Evolutionary conservation across 2,888 invertebrate species (phyloP).

Genomic region (Cantharis rustica): DNA sequence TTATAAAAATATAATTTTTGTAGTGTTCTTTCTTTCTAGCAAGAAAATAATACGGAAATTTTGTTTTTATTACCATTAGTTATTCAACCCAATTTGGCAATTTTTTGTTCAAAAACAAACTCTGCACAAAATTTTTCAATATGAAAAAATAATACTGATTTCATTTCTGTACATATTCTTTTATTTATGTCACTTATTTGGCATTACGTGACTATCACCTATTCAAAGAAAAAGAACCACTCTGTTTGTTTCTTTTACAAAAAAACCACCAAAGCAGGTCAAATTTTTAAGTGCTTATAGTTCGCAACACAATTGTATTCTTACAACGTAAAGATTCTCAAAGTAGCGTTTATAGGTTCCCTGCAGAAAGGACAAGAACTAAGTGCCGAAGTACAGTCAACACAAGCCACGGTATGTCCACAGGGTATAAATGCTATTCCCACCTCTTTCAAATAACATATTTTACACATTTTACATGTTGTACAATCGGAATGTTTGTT

Average conservation of each 20-base stretch:
- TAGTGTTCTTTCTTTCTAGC: background rate
- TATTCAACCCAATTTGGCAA: background rate
- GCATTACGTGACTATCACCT: background rate
- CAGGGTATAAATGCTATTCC: slow-evolving; percentile 93
- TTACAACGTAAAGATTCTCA: slow-evolving; percentile 66
- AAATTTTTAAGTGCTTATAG: background rate
- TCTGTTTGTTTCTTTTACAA: background rate
- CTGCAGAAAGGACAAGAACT: slow-evolving; percentile 89
- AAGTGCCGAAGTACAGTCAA: slow-evolving; percentile 86
- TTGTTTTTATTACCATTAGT: too few relatives aligned
- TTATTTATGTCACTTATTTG: too few relatives aligned
- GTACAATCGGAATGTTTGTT: slow-evolving; percentile 9
- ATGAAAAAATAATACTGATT: background rate
- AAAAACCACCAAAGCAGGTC: background rate
- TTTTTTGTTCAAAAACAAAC: background rate
- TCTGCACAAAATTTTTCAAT: background rate
- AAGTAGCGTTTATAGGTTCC: slow-evolving; percentile 69
- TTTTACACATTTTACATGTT: slow-evolving; percentile 71
- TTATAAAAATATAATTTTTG: background rate
- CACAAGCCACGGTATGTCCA: slow-evolving; percentile 92
- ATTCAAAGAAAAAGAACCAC: background rate
- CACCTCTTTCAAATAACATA: slow-evolving; percentile 87
- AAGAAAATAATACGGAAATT: too few relatives aligned
- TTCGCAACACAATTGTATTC: background rate
- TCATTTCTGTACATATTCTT: background rate